A percentile compares a stretch with the other conserved stretches of the same genome.
Evolutionary conservation across 2,113 vertebrate genomes (phyloP).

Genomic region (Chlamydotis undulata): DNA sequence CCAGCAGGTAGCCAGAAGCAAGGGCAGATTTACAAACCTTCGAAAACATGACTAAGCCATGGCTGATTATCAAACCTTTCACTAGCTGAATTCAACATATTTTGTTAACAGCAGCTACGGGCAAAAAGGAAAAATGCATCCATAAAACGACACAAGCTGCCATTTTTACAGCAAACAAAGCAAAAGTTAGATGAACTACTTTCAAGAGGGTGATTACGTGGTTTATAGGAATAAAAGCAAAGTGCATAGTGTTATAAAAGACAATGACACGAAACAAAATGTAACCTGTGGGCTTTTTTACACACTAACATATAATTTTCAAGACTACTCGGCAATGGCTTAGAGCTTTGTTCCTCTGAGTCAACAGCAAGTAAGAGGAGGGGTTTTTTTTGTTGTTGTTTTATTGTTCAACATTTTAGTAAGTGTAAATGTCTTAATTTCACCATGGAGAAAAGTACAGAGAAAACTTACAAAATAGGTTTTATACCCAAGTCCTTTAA

Average conservation of each 20-base stretch:
- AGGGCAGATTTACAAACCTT: not conserved
- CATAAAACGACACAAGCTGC: not conserved
- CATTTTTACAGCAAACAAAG: not conserved
- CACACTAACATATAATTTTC: not conserved
- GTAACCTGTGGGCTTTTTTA: not conserved
- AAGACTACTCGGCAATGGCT: not conserved
- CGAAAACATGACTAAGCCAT: not conserved
- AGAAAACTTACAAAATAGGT: not conserved
- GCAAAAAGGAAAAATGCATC: not conserved
- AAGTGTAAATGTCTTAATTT: not conserved
- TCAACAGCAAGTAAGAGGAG: not conserved
- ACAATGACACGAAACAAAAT: not conserved
- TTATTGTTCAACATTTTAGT: not conserved
- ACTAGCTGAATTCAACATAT: not conserved
- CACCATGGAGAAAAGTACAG: not conserved
- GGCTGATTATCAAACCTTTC: not conserved
- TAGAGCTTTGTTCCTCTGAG: not conserved
- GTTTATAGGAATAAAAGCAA: not conserved
- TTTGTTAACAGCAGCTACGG: not conserved
- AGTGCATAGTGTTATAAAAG: not conserved
- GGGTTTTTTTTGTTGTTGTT: not conserved
- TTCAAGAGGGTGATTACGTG: not conserved
- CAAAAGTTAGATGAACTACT: not conserved
- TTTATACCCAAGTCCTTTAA: not conserved
- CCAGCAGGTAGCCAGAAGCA: not conserved